Evolutionary conservation across 2,797 vertebrate species (phyloP).

Genomic region (Enteromius anoplus): DNA sequence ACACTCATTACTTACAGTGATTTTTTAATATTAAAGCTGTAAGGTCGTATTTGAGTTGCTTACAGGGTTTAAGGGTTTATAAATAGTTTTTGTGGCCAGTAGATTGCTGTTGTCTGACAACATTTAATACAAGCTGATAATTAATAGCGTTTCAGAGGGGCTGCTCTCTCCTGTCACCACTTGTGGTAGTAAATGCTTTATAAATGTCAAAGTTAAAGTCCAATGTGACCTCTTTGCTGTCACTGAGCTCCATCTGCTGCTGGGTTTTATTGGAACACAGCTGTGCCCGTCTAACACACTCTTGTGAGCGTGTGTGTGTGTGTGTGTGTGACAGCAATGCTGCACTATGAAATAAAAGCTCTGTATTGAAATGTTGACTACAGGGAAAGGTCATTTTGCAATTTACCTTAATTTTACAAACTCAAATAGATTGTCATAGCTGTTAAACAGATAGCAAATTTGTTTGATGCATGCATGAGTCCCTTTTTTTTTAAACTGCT

Average conservation of each 20-base stretch:
- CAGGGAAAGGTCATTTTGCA: conserved; percentile 19
- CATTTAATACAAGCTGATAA: conserved; percentile 33
- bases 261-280: conserved; percentile 51
- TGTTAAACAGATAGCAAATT: background rate
- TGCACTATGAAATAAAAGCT: conserved; percentile 1
- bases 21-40: background rate
- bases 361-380: conserved; percentile 30
- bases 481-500: conserved; percentile 3
- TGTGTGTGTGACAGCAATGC: conserved; percentile 3
- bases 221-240: conserved; percentile 52
- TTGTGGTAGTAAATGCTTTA: conserved; percentile 40
- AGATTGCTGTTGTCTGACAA: conserved; percentile 33
- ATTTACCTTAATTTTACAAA: conserved; percentile 33
- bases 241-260: conserved; percentile 53
- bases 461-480: conserved; percentile 33
- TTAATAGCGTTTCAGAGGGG: conserved; percentile 24
- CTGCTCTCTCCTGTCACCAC: conserved; percentile 26
- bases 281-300: conserved; percentile 38
- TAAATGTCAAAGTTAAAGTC: conserved; percentile 51
- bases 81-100: background rate
- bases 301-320: conserved; percentile 5
- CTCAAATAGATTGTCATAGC: conserved; percentile 41
- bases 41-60: background rate
- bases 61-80: conserved; percentile 4
- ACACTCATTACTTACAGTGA: background rate